Evolutionary conservation across 2,888 invertebrate species (phyloP), one percentile per base, ranked within the genome.

Genomic region (Pristionchus entomophagus): DNA sequence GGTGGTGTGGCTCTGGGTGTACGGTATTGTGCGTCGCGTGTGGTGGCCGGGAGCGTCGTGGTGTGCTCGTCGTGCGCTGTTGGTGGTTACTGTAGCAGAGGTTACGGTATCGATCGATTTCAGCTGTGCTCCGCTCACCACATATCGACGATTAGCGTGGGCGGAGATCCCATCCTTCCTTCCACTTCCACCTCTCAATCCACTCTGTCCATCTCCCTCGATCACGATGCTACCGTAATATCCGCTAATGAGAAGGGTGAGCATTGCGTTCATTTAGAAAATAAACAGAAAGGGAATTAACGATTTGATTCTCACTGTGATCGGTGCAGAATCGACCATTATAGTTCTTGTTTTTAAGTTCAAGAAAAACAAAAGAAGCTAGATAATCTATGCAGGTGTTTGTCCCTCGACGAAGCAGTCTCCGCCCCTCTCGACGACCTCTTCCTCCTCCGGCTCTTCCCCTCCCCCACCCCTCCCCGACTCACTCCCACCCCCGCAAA

Each of bases 401-500:
- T 14, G 45, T 49, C 19, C 62, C 0, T 12, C 17, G 17, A 45
- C 83, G 49, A 84, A 65, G 38, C 65, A 65, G 49, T 84, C 83
- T 17, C 83, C 83, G 12, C 83, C 85, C n/a, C 45, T 77, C 51
- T 85, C 77, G 1, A 38, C 85, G 12, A 73, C 73, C 5, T 85
- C 85, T 14, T 77, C 73, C 17, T 73, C 85, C 29, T 51, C 51
- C n/a, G 49, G 38, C 8, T 86, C 86, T 3, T 85, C 89, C 12
- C 87, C 89, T 29, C 86, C 90, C 14, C 91, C 91, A 32, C 90
- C 90, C n/a, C 89, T 89, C 5, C 91, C 91, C 35, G 88, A 88
- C 19, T 45, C 73, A 29, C 59, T 87, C 4, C 90, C 89, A 3
- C 89, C 89, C 32, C 51, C 73, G n/a, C 73, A 45, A 26, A 73